A percentile compares a stretch with the other conserved stretches of the same genome.
Conservation (phyloP, 1,140 invertebrate species). For the Zaprionus ornatus region DNA sequence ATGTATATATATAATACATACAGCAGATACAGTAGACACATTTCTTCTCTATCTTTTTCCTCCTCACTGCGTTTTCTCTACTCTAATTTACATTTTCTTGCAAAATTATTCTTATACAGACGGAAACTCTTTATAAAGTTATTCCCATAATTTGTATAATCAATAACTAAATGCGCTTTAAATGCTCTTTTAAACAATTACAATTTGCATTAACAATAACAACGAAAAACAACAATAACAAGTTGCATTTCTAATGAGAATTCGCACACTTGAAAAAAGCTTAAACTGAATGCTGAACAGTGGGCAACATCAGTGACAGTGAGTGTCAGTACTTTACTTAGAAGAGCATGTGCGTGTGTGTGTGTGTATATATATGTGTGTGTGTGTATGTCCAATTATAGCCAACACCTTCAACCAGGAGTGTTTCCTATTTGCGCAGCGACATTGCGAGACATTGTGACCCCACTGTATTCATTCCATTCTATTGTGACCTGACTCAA, state of each 20-base stretch:
- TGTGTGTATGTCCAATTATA: background rate
- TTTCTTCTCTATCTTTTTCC: no score
- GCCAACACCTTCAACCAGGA: background rate
- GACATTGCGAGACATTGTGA: background rate
- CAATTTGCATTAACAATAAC: constrained; percentile 37
- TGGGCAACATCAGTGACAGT: background rate
- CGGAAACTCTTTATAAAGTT: background rate
- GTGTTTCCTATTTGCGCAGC: background rate
- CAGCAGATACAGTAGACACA: no score
- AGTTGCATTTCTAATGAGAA: constrained; percentile 3
- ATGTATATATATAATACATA: no score
- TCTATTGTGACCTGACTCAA: background rate
- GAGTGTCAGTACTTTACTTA: background rate
- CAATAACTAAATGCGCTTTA: constrained; percentile 58
- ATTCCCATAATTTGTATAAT: constrained; percentile 40
- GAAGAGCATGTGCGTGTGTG: background rate
- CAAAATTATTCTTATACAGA: background rate
- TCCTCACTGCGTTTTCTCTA: no score
- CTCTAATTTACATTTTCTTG: no score
- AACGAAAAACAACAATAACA: constrained; percentile 11
- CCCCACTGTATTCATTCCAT: background rate
- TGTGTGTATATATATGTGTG: background rate
- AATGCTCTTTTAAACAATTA: constrained; percentile 41
- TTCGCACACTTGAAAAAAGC: constrained; percentile 60
- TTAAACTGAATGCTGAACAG: background rate